Evolutionary conservation across 2,888 invertebrate species (phyloP), one percentile per base, ranked within the genome.

Genomic region (Criorhina ranunculi): DNA sequence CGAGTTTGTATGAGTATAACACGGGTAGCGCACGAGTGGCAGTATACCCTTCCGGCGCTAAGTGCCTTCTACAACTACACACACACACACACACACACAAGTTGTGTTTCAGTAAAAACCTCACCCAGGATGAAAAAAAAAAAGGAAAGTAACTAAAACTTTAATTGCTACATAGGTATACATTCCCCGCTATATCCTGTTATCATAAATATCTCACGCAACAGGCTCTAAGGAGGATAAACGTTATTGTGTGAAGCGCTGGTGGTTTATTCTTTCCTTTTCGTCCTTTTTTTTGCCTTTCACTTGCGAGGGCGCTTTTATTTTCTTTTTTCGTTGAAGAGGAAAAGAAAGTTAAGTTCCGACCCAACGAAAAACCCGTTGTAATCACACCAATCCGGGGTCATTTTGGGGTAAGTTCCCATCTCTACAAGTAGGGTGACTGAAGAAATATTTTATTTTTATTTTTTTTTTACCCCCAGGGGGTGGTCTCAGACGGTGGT

Each of bases 161-260:
- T 83, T 79, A 83, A 83, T 83, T 83, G 79, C 73, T 83, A 75
- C 83, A 79, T 64, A 79, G 67, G 73, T 83, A 73, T 83, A 83
- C 55, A 67, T 67, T 73, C 46, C 35, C 44, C 17, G 82, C 42
- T 73, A 33, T 73, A 83, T 79, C 79, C 78, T 83, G 73, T 62
- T 75, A 79, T 69, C 79, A 83, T 83, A 83, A 83, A 73, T 79
- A 83, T 79, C 79, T 83, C 79, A 83, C 79, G 83, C 83, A 83
- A 83, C 83, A 83, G 83, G 79, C 83, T 83, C 55, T 49, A 42
- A 73, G 42, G 24, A 55, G 79, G 78, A 69, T 79, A 69, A 64
- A 69, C 60, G 72, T 40, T 66, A 42, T 78, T 64, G 46, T 57
- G 73, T 12, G 11, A 33, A 33, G 62, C 33, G 73, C 62, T 55